Base-by-base conservation (phyloP, 2,888 invertebrate genomes). In the Eupithecia centaureata region DNA sequence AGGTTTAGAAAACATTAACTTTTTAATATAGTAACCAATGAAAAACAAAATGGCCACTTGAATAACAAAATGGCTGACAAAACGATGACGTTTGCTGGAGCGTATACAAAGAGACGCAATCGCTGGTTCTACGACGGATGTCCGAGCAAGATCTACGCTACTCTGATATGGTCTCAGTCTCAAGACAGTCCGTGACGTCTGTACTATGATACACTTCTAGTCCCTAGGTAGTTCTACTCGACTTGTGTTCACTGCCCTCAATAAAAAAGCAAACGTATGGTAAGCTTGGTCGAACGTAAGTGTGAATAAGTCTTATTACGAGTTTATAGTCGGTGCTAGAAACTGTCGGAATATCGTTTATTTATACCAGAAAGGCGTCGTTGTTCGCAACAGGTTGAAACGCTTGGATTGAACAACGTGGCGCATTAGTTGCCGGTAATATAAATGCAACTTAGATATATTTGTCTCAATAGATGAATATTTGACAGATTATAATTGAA, bases 161-260 rank as follows among this genome's bases (percentile, higher is more conserved):
- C 87, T 85, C 86, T 92, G 92, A 92, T 93, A 93, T 92, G 92
- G 92, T 86, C 91, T 92, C 92, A 92, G 92, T 92, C 92, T 93
- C 92, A 91, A 92, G 92, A 93, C 90, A 90, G 87, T 90, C 89
- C 91, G 84, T 83, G 68, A 87, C 90, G 86, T 87, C 91, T 89
- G 90, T 83, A 85, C 90, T 91, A 91, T 89, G 86, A 88, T 91
- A 91, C 91, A 88, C 87, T 89, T 86, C 89, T 91, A 47, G 47
- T 92, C 90, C 86, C 91, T 87, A 90, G 86, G 28, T 56, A 56
- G 54, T n/a, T 47, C 92, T 91, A 91, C 88, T 85, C 13, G 86
- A 85, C 89, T 88, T 86, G 89, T 84, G 88, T 86, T 76, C 89
- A 84, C 88, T 81, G 74, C 70, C 75, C 71, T 68, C 74, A 70